These are phyloP conservation scores for Ptyas mucosa DNA, from an alignment of 2,113 vertebrate species.

Conservation along the genomic window DNA sequence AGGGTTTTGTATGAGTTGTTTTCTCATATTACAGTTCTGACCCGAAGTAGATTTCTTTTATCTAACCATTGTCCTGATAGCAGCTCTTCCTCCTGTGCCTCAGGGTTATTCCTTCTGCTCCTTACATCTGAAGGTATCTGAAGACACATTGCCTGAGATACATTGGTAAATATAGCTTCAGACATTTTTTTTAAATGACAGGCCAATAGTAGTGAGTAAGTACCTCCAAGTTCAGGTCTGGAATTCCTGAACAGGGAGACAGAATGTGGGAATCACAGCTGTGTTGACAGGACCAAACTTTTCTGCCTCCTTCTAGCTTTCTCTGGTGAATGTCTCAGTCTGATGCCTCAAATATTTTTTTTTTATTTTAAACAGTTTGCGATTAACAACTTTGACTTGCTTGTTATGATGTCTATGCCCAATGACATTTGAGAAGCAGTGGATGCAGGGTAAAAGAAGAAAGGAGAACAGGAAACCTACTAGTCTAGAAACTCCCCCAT, in stretches of 20 bases:
- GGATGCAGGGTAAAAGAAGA: not conserved
- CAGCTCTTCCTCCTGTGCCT: not conserved
- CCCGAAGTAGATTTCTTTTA: not conserved
- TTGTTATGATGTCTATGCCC: not conserved
- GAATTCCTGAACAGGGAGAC: not conserved
- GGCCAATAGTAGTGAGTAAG: not conserved
- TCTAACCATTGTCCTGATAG: not conserved
- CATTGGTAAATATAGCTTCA: not conserved
- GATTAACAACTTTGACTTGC: not conserved
- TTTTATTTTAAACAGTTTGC: not conserved
- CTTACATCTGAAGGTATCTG: not conserved
- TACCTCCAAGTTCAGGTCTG: not conserved
- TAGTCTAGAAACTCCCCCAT: not conserved
- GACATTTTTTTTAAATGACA: not conserved
- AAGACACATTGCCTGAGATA: not conserved
- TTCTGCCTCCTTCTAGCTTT: not conserved
- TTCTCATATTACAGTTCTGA: not conserved
- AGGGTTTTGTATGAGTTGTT: not conserved
- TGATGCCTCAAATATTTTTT: not conserved
- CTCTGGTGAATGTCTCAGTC: not conserved
- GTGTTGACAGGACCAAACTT: not conserved
- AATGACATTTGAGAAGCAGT: not conserved
- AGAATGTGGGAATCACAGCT: not conserved
- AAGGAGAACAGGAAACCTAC: not conserved
- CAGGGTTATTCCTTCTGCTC: not conserved